Evolutionary conservation across 2,888 invertebrate genomes (phyloP).

Genomic region (Trichacis sp.): DNA sequence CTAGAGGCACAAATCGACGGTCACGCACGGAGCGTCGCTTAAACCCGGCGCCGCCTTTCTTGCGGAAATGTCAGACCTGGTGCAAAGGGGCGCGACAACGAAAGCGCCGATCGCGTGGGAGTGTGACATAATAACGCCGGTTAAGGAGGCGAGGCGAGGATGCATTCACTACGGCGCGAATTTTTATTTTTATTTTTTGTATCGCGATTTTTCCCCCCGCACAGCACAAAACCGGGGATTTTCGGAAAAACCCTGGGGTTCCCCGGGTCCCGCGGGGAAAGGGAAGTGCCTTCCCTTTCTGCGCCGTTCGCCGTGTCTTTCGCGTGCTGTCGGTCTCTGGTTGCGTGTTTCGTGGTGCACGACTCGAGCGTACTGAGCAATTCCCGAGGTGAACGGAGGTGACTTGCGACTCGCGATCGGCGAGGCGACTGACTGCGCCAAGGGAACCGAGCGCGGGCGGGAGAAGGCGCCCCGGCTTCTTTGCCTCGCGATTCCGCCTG

Average conservation of each 20-base stretch:
- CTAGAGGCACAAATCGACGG: constrained; percentile 5
- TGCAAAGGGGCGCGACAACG: constrained; percentile 21
- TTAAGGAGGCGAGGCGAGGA: not conserved
- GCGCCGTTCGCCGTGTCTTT: constrained; percentile 20
- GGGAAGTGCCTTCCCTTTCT: constrained; percentile 27
- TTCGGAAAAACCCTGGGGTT: not conserved
- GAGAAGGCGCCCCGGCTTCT: constrained; percentile 47
- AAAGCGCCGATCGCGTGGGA: constrained; percentile 62
- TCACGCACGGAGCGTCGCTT: constrained; percentile 33
- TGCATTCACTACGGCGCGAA: not conserved
- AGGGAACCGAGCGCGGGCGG: constrained; percentile 36
- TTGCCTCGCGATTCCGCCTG: constrained; percentile 51
- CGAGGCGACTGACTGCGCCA: constrained; percentile 44
- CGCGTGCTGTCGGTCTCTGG: constrained; percentile 45
- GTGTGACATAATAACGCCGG: constrained; percentile 63
- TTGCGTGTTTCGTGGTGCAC: constrained; percentile 57
- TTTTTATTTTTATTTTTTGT: not conserved
- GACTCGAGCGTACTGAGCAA: constrained; percentile 59
- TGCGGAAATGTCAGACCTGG: constrained; percentile 57
- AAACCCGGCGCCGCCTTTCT: constrained; percentile 22
- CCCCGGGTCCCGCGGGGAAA: constrained; percentile 23
- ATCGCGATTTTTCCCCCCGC: not conserved
- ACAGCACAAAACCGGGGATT: not conserved
- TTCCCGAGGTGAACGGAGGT: constrained; percentile 64
- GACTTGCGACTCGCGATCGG: constrained; percentile 61